phyloP scores from a whole-genome alignment of 2,113 vertebrate genomes.

The Actenoides hombroni region DNA sequence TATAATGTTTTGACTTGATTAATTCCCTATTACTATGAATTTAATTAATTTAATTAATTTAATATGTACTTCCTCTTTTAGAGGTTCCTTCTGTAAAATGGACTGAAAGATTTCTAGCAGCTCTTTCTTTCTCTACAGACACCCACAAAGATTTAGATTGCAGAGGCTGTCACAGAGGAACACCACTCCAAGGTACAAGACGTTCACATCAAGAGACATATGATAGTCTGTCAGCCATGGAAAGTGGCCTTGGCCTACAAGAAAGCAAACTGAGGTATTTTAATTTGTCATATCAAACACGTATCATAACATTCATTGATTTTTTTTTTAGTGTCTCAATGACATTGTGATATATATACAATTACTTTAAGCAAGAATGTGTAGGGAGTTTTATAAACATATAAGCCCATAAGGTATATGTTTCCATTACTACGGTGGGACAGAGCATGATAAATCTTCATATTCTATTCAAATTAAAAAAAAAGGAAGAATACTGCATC shows the following conservation, averaged over 20 bases:
- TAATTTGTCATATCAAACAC: background rate
- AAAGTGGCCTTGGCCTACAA: background rate
- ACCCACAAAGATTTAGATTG: background rate
- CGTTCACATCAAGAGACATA: background rate
- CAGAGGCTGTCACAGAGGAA: background rate
- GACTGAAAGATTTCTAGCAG: background rate
- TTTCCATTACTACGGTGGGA: background rate
- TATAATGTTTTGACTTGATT: background rate
- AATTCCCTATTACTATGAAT: background rate
- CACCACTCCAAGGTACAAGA: background rate
- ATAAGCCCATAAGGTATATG: background rate
- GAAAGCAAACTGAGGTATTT: slow-evolving; percentile 30
- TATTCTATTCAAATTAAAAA: background rate
- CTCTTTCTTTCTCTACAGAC: background rate
- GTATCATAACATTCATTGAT: background rate
- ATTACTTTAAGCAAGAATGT: background rate
- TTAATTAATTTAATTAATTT: background rate
- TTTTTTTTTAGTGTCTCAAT: background rate
- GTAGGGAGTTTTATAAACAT: background rate
- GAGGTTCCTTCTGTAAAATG: background rate
- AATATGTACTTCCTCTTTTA: background rate
- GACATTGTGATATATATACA: background rate
- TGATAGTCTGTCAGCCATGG: background rate
- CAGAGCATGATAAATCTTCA: background rate
- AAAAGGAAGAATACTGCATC: background rate